Conservation (phyloP, 1,140 invertebrate genomes). For the Brachionus angularis region DNA sequence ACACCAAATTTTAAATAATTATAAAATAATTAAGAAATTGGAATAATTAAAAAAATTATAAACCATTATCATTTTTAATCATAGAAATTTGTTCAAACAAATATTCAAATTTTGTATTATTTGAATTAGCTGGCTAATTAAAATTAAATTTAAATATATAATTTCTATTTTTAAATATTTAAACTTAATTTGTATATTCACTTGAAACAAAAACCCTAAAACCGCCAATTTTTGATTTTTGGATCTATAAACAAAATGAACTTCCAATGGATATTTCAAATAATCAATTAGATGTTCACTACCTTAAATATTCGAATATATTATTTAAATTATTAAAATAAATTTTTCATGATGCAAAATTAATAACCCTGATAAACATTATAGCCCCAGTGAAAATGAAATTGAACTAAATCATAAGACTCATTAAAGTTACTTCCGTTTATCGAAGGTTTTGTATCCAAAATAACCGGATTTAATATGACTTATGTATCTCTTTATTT, state of each 20-base stretch:
- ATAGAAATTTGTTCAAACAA: no score
- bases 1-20: no score
- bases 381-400: constrained; percentile 8
- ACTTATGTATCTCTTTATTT: not conserved
- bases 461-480: not conserved
- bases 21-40: no score
- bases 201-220: not conserved
- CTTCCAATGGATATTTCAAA: not conserved
- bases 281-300: not conserved
- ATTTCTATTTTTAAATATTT: no score
- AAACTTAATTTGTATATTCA: not conserved
- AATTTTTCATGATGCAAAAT: no score
- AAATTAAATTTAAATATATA: no score
- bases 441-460: not conserved
- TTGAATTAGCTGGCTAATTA: no score
- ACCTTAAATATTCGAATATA: no score
- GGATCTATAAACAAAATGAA: not conserved
- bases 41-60: no score
- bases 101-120: no score
- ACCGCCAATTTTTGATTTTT: not conserved
- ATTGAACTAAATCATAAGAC: not conserved
- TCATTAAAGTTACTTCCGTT: not conserved
- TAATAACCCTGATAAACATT: not conserved
- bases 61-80: no score
- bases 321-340: no score